Base-by-base conservation (phyloP, 2,113 vertebrate genomes). In the Anas platyrhynchos region DNA sequence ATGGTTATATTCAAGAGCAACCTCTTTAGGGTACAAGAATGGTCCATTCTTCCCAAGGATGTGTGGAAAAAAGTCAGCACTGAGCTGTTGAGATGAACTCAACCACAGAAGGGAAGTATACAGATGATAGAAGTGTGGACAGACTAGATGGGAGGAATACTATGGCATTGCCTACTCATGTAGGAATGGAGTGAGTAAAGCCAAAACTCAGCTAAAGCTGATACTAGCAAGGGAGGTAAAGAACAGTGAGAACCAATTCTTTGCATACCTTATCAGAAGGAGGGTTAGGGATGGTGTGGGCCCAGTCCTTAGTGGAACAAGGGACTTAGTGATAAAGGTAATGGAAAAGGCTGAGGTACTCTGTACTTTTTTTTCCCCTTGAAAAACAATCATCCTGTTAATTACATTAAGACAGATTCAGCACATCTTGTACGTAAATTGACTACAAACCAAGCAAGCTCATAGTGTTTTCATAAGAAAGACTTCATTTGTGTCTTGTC, bases 1-100 rank as follows among this genome's bases (percentile, higher is more conserved):
- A 21, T 82, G 13, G n/a, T 77, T 88, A 88, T 92, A 63, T 86
- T 90, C 73, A 83, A 77, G 67, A 62, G 68, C 58, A 90, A 61
- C 26, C 5, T 90, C 48, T 62, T 93, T 32, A 66, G 73, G 72
- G 72, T 48, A 81, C 31, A 67, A 41, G 31, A 67, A 67, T 22
- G 9, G 36, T 89, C 46, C 13, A 3, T 36, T 92, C 50, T 58
- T 80, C 20, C 66, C 50, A 93, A 58, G 14, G 10, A 74, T 66
- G n/a, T 15, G 12, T 36, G 29, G 48, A 65, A 91, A 83, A 91
- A 52, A 31, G 68, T 81, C 73, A 81, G 1, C 36, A 50, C 18
- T 52, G 44, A 74, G 44, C 8, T 87, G 16, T 25, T 63, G 21
- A 32, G 61, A 29, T 48, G 27, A 84, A 13, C n/a, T 95, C 26